Evolutionary conservation across 2,797 vertebrate species (phyloP).

Genomic region (Phoeniculus purpureus): DNA sequence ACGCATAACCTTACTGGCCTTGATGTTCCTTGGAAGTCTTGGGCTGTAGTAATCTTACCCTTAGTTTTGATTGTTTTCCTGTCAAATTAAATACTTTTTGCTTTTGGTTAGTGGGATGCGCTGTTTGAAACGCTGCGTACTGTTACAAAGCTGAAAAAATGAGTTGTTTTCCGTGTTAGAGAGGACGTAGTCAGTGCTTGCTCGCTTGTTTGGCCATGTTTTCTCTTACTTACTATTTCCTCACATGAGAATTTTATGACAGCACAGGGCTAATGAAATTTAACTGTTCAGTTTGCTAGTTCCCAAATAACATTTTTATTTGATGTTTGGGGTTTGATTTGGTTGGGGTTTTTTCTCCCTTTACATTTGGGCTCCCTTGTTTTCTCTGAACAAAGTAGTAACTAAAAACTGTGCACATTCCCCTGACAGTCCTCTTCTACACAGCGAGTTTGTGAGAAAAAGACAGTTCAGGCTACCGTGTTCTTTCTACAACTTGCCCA

Average conservation of each 20-base stretch:
- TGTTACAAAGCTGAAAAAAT: neutral
- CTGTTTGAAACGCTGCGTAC: neutral
- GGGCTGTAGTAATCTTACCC: neutral
- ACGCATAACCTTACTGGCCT: conserved; percentile 11
- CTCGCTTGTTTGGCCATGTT: neutral
- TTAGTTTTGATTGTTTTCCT: neutral
- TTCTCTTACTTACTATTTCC: neutral
- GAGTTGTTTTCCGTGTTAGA: neutral
- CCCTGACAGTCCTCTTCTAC: neutral
- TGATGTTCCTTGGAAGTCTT: neutral
- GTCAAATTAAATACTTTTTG: neutral
- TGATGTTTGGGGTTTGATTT: neutral
- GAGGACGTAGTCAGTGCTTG: neutral
- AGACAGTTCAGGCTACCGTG: neutral
- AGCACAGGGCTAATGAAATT: conserved; percentile 2
- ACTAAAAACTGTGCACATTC: neutral
- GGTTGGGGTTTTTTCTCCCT: neutral
- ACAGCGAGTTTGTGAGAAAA: neutral
- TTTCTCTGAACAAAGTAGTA: neutral
- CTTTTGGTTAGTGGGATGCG: neutral
- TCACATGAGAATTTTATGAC: conserved; percentile 18
- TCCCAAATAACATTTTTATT: neutral
- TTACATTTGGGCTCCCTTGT: neutral
- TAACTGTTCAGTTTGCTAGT: neutral
- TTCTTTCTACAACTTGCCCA: neutral